These are phyloP conservation scores for Chroicocephalus ridibundus DNA, from an alignment of 2,113 vertebrate genomes.

Conservation along the genomic window DNA sequence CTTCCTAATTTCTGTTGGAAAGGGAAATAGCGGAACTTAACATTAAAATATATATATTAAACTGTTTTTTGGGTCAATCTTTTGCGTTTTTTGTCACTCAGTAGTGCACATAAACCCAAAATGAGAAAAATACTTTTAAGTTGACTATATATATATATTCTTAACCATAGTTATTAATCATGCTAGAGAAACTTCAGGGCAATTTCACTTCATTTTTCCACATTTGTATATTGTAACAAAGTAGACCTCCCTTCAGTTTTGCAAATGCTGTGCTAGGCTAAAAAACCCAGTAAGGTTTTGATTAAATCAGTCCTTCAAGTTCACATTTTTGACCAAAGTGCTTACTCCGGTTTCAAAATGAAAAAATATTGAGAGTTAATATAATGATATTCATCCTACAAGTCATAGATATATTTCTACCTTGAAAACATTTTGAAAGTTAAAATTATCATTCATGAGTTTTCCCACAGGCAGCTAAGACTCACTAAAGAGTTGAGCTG, in stretches of 20 bases:
- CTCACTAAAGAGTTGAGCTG: neutral
- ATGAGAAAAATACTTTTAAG: neutral
- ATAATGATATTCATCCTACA: neutral
- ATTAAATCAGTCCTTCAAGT: neutral
- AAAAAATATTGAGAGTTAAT: neutral
- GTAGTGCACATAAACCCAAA: neutral
- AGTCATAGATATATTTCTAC: neutral
- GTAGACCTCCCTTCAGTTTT: neutral
- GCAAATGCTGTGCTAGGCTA: neutral
- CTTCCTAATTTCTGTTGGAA: neutral
- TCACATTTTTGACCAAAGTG: neutral
- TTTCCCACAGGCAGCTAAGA: neutral
- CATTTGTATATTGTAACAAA: neutral
- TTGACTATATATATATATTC: neutral
- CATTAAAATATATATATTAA: neutral
- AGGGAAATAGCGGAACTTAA: neutral
- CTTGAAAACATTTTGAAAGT: neutral
- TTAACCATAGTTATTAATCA: neutral
- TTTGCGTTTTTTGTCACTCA: neutral
- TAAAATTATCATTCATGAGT: neutral
- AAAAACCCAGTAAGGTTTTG: neutral
- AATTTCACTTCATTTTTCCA: neutral
- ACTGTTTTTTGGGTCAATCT: neutral
- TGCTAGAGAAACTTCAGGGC: neutral
- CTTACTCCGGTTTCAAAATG: neutral